Conservation (phyloP, 1,140 invertebrate genomes). For the Ceratina japonica region DNA sequence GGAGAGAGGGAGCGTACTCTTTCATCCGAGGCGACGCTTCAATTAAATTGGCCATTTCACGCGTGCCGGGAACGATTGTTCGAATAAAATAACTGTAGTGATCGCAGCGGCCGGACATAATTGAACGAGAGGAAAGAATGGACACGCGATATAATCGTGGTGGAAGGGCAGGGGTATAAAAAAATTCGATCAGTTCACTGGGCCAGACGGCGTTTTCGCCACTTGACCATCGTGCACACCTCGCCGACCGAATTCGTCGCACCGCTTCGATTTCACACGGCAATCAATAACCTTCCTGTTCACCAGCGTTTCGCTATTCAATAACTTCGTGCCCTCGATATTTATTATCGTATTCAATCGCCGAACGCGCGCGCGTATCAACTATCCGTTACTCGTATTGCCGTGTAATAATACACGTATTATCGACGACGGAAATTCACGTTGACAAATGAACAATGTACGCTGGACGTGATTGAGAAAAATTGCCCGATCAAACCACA, state of each 20-base stretch:
- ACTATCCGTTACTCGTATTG: background rate
- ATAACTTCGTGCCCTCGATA: slow-evolving; percentile 14
- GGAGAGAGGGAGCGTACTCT: background rate
- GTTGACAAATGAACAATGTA: slow-evolving; percentile 35
- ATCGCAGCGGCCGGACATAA: background rate
- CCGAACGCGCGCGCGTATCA: background rate
- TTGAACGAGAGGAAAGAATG: slow-evolving; percentile 4
- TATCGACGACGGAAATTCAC: background rate
- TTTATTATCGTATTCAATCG: slow-evolving; percentile 15
- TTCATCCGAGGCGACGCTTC: background rate
- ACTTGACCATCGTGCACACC: slow-evolving; percentile 6
- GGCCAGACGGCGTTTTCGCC: slow-evolving; percentile 9
- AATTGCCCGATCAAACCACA: too few species aligned
- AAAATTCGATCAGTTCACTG: slow-evolving; percentile 5
- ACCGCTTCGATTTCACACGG: slow-evolving; percentile 6
- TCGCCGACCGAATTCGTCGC: slow-evolving; percentile 7
- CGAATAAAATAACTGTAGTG: slow-evolving; percentile 6
- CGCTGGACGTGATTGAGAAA: too few species aligned
- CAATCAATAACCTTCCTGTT: slow-evolving; percentile 29
- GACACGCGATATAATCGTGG: background rate
- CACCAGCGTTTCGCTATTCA: slow-evolving; percentile 9
- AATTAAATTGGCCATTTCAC: slow-evolving; percentile 17
- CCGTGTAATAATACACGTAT: background rate
- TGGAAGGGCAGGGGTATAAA: background rate
- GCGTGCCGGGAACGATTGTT: background rate